Evolutionary conservation across 2,888 invertebrate species (phyloP), one percentile per base, ranked within the genome.

Genomic region (Orchesella flavescens): DNA sequence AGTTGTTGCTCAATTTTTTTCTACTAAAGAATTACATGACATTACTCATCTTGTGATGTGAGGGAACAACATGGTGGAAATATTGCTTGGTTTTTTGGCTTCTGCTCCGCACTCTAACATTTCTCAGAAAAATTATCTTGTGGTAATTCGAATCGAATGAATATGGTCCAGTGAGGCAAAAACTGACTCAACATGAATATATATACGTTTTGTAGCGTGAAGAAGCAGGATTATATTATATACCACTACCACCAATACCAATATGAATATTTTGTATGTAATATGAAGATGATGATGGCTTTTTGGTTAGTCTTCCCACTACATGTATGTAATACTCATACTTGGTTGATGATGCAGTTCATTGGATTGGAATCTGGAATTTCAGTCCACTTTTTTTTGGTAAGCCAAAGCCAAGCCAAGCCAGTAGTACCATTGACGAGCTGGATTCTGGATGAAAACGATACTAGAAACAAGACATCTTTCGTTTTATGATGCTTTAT

Each of bases 311-410:
- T 19, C 61, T 1, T 23, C n/a, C 61, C 49, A 49, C n/a, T 44
- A 44, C 44, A 9, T 44, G 44, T 44, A 9, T n/a, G n/a, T n/a
- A n/a, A 34, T 34, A 34, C 61, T 55, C 15, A 10, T 15, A 9
- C 46, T 49, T 10, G 17, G 21, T 68, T 68, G 68, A 43, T 66
- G 49, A 75, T 65, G 55, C 80, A 81, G 81, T 75, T 81, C 81
- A 81, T 69, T 81, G 81, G 63, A 69, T 75, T 75, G 81, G 81
- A 75, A 75, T 81, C 75, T 81, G 81, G 81, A 81, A 75, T 75
- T 81, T 81, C 49, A 68, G 66, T 74, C 80, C 80, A 80, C 74
- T 80, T 68, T 79, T 80, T 73, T 63, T 43, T 61, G 44, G 75
- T 34, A 7, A 34, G 7, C 34, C 34, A 34, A 49, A 34, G 34